phyloP scores from a whole-genome alignment of 2,113 vertebrate genomes.

The Sturnira hondurensis region DNA sequence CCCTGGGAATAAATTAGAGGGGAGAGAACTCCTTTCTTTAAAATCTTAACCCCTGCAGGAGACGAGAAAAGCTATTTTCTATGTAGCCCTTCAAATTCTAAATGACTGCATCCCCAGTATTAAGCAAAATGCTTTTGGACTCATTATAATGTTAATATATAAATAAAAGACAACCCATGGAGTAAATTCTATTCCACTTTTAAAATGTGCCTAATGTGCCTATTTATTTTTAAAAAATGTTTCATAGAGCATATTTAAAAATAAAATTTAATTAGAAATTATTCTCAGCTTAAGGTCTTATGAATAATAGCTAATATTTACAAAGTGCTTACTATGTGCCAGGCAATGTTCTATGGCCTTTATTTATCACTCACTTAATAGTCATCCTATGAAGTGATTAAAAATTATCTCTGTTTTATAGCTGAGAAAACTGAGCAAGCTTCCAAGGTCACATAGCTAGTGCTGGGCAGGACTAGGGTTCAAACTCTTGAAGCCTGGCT shows the following conservation, averaged over 20 bases:
- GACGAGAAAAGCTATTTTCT: neutral
- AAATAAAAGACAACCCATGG: neutral
- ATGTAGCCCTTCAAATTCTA: neutral
- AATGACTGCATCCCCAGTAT: neutral
- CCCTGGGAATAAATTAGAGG: neutral
- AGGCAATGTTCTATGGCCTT: neutral
- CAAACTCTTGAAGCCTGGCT: neutral
- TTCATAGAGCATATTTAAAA: neutral
- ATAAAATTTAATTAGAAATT: neutral
- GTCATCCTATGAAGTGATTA: neutral
- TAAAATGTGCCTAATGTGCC: neutral
- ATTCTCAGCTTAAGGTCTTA: neutral
- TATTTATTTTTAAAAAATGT: neutral
- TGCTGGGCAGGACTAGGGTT: neutral
- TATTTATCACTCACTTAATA: neutral
- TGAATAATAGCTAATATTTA: neutral
- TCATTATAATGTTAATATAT: neutral
- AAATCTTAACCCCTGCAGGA: neutral
- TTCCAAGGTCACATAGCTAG: neutral
- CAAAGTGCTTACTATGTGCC: neutral
- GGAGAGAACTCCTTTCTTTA: slow-evolving; percentile 22
- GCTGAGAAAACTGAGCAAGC: neutral
- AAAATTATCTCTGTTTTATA: neutral
- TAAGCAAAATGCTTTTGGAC: neutral
- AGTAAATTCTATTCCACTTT: neutral